Evolutionary conservation across 2,797 vertebrate species (phyloP).

Genomic region (Arctocebus calabarensis): DNA sequence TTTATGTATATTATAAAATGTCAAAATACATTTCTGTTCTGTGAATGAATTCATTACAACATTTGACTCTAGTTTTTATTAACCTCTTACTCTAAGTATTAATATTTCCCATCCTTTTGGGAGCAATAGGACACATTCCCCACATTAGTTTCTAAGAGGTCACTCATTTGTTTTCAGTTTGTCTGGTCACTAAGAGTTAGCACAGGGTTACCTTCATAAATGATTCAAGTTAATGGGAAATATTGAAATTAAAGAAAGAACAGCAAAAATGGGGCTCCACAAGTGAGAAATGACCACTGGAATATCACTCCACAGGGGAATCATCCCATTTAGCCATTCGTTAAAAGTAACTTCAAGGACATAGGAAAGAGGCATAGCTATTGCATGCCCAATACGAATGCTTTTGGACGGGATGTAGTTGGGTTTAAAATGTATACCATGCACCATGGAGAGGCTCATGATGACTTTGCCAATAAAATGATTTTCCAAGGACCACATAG

Average conservation of each 20-base stretch:
- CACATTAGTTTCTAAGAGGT: slow-evolving; percentile 81
- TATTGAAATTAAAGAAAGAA: slow-evolving; percentile 87
- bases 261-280: slow-evolving; percentile 80
- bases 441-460: not conserved
- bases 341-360: slow-evolving; percentile 82
- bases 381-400: not conserved
- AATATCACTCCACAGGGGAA: slow-evolving; percentile 70
- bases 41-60: slow-evolving; percentile 70
- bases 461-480: slow-evolving; percentile 1
- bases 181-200: slow-evolving; percentile 83
- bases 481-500: slow-evolving; percentile 24
- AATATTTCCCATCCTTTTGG: slow-evolving; percentile 77
- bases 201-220: slow-evolving; percentile 85
- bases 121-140: slow-evolving; percentile 77
- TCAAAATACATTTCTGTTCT: slow-evolving; percentile 78
- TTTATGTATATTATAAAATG: slow-evolving; percentile 79
- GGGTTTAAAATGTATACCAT: slow-evolving; percentile 50
- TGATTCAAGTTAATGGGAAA: slow-evolving; percentile 86
- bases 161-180: slow-evolving; percentile 83
- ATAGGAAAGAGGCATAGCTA: slow-evolving; percentile 57
- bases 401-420: not conserved
- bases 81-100: slow-evolving; percentile 81
- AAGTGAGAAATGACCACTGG: slow-evolving; percentile 76
- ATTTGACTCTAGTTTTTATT: slow-evolving; percentile 82
- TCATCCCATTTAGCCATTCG: slow-evolving; percentile 75